Evolutionary conservation across 2,113 vertebrate species (phyloP), one percentile per base, ranked within the genome.

Genomic region (Athene cunicularia): DNA sequence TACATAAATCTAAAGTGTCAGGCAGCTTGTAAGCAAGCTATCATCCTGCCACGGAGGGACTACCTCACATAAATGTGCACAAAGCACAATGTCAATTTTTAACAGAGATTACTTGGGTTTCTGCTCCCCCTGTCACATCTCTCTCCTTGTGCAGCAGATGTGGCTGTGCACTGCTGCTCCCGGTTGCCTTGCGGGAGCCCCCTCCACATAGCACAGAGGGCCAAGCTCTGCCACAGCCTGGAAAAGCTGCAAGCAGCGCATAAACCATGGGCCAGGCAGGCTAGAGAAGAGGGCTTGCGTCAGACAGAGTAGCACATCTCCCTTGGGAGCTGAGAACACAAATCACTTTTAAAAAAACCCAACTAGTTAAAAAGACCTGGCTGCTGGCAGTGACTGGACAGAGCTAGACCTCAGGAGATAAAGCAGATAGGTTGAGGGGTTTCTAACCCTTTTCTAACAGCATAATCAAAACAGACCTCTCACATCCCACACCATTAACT

Each of bases 111-210:
- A 63, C 39, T 13, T 35, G 6, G 7, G 26, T n/a, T 86, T 59
- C 49, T 17, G 50, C 37, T 39, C 53, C 41, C 9, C n/a, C 23
- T 47, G 5, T n/a, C 47, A 12, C 53, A 5, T 3, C 1, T 62
- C 18, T 24, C 66, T 64, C 35, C 24, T 20, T 5, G 18, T 9
- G n/a, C 79, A 35, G 28, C 35, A 12, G 33, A 12, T 2, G 30
- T 0, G 1, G 16, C 5, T 4, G 9, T 4, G 27, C 1, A 0
- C 16, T 35, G n/a, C 68, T 50, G 13, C 28, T 72, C 79, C 35
- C 32, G 2, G 5, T 3, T 11, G 21, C 20, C 20, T 39, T 9
- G 9, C 4, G 3, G 26, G 16, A 55, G 11, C 16, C 19, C 5
- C 3, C 9, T 9, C 21, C 15, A 5, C 63, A 11, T 0, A 2